Percentiles rank a stretch among this genome's conserved stretches.
Evolutionary conservation across 2,888 invertebrate species (phyloP).

Genomic region (Julus scandinavius): DNA sequence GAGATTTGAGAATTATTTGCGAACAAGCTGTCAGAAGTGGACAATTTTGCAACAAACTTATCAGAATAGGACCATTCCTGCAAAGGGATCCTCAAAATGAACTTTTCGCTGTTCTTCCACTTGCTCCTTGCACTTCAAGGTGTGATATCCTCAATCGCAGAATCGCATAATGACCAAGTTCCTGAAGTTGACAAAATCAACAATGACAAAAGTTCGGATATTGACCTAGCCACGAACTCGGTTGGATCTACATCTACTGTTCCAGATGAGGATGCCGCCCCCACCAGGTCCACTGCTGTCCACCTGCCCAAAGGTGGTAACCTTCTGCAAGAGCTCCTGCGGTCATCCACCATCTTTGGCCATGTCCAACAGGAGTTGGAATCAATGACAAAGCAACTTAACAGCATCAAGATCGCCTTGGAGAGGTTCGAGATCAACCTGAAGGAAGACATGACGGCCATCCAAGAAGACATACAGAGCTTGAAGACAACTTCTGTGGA

Average conservation of each 20-base stretch:
- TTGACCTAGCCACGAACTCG: not conserved
- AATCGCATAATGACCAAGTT: not conserved
- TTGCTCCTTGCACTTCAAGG: not conserved
- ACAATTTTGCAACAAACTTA: too few relatives aligned
- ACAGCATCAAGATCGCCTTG: not conserved
- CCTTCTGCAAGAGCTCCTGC: slow-evolving; percentile 47
- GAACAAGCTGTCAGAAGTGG: too few relatives aligned
- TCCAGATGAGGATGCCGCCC: not conserved
- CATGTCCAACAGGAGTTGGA: slow-evolving; percentile 44
- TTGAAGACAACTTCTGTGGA: slow-evolving; percentile 40
- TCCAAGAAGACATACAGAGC: slow-evolving; percentile 49
- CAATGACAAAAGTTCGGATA: not conserved
- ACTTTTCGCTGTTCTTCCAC: not conserved
- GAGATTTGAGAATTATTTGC: too few relatives aligned
- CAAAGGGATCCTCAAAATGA: not conserved
- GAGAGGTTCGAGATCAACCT: slow-evolving; percentile 20
- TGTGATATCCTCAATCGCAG: not conserved
- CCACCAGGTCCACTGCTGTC: not conserved
- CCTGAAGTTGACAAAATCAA: not conserved
- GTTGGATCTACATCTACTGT: not conserved
- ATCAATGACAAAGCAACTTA: slow-evolving; percentile 45
- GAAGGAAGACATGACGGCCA: slow-evolving; percentile 48
- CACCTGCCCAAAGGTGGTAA: not conserved
- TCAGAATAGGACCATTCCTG: too few relatives aligned
- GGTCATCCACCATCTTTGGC: not conserved